Evolutionary conservation across 2,797 vertebrate genomes (phyloP).

Genomic region (Thamnophis elegans): DNA sequence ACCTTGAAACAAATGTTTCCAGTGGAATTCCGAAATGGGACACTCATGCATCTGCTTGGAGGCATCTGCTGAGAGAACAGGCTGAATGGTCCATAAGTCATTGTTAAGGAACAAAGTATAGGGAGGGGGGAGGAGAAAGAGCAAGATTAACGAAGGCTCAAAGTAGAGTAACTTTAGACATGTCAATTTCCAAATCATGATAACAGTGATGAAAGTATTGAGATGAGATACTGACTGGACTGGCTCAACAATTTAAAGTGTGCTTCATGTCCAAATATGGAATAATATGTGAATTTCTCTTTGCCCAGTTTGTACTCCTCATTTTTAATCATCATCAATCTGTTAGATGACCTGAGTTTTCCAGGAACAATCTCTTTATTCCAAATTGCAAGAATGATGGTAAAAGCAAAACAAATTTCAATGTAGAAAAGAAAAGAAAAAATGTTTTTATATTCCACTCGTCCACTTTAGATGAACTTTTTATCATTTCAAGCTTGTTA

Average conservation of each 20-base stretch:
- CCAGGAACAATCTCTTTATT: slow-evolving; percentile 30
- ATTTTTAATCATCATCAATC: slow-evolving; percentile 5
- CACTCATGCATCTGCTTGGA: neutral
- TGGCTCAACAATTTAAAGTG: neutral
- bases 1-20: neutral
- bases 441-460: slow-evolving; percentile 39
- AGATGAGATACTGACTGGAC: neutral
- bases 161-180: neutral
- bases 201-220: neutral
- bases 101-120: neutral
- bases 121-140: neutral
- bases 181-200: neutral
- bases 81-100: neutral
- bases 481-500: slow-evolving; percentile 66
- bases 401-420: neutral
- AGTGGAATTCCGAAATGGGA: neutral
- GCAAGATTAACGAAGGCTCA: neutral
- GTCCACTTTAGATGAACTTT: slow-evolving; percentile 66
- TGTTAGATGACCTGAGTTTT: slow-evolving; percentile 21
- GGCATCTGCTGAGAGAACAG: neutral
- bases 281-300: neutral
- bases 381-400: slow-evolving; percentile 7
- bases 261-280: neutral
- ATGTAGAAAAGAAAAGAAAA: neutral
- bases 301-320: neutral